Evolutionary conservation across 2,797 vertebrate genomes (phyloP), one percentile per base, ranked within the genome.

Genomic region (Gadopsis marmoratus): DNA sequence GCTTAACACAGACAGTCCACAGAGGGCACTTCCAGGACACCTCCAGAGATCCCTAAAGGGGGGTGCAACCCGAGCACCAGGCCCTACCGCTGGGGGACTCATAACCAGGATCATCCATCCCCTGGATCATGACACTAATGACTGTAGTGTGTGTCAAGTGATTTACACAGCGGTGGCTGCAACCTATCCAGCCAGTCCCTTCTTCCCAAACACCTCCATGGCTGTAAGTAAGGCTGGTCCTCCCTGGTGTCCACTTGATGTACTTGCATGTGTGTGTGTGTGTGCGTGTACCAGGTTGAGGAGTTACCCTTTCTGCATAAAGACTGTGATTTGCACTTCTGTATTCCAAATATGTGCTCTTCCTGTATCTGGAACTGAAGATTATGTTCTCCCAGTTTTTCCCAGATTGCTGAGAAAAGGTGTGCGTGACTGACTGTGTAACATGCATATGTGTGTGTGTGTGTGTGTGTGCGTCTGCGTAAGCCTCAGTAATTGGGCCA

Each of bases 401-500:
- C 59, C 74, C 83, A 82, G 83, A 86, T 80, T 91, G 76, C 71
- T 84, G 53, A 76, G 71, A 86, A 86, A 35, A 65, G 39, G 68
- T 82, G 78, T 88, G 85, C 76, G 66, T 83, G 87, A 84, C 72
- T 70, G 62, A 78, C 84, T 84, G 81, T 73, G 76, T 82, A 80
- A 65, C 70, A 50, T 73, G 62, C 68, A 74, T 56, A 43, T 66
- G 64, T 64, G 59, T 78, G 66, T 78, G 53, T 54, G 58, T 66
- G 66, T 35, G 26, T 48, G 66, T 78, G 74, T 74, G 74, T 86
- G 72, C 77, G 74, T 89, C 67, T 61, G 31, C 83, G 83, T 83
- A 82, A 86, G 83, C 75, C 78, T 78, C 68, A 76, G 88, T 93
- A 93, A 93, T 92, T 92, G 91, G 93, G 90, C 88, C 86, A 86